These are phyloP conservation scores for Dasyprocta punctata DNA, from an alignment of 2,113 vertebrate genomes.

Conservation along the genomic window DNA sequence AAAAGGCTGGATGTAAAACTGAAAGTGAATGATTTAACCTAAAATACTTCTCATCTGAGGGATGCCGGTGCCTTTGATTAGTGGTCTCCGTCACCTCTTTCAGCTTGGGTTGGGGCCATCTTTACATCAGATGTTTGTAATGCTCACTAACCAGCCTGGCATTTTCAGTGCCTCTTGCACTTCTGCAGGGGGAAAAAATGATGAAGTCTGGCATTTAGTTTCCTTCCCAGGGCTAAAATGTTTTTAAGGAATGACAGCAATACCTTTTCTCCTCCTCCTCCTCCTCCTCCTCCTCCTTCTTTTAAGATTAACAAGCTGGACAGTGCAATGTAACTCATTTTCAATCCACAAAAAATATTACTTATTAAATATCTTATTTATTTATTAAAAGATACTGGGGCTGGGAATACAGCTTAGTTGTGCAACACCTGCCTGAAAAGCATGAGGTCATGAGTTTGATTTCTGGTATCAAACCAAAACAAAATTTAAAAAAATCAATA, in stretches of 20 bases:
- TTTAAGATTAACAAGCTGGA: background rate
- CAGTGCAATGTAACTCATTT: background rate
- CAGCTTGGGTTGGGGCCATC: background rate
- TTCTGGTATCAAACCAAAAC: no score
- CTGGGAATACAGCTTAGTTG: no score
- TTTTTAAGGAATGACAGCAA: background rate
- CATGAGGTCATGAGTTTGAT: no score
- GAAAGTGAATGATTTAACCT: background rate
- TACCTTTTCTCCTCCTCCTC: no score
- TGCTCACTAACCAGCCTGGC: background rate
- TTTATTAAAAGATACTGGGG: background rate
- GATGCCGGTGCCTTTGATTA: background rate
- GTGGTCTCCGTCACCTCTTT: background rate
- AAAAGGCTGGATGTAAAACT: constrained; percentile 3
- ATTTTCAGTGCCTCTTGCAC: background rate
- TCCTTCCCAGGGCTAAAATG: background rate
- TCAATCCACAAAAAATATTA: background rate
- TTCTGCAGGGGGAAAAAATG: background rate
- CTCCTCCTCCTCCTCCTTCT: no score
- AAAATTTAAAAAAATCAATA: no score
- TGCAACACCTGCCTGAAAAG: no score
- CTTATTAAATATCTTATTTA: background rate
- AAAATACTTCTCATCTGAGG: background rate
- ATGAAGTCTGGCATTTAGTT: background rate
- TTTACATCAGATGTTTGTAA: background rate